phyloP scores from a whole-genome alignment of 2,113 vertebrate genomes.

The Coreoperca whiteheadi region DNA sequence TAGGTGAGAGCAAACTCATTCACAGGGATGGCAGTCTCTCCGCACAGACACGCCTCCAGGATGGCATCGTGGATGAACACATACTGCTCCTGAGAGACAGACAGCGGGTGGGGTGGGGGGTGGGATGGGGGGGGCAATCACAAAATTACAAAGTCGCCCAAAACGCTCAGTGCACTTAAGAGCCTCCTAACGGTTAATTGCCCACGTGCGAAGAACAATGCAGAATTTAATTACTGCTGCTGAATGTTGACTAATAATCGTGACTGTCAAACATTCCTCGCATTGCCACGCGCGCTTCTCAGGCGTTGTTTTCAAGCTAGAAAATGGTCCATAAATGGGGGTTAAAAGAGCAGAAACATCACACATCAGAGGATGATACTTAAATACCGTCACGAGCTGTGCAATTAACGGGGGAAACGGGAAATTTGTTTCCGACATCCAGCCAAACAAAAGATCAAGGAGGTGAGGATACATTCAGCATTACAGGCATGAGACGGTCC shows the following conservation, averaged over 20 bases:
- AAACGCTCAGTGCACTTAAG: conserved; percentile 13
- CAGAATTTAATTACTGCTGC: conserved; percentile 61
- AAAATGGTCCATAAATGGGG: conserved; percentile 31
- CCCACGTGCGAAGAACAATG: conserved; percentile 54
- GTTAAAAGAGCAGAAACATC: conserved; percentile 40
- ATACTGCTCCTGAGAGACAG: conserved; percentile 90
- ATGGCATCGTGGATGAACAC: conserved; percentile 97
- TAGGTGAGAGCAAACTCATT: conserved; percentile 92
- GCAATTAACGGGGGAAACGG: conserved; percentile 57
- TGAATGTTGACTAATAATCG: conserved; percentile 59
- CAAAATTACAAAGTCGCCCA: conserved; percentile 13
- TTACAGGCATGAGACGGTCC: conserved; percentile 37
- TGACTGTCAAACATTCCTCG: conserved; percentile 51
- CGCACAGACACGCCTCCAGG: conserved; percentile 95
- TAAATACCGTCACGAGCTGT: conserved; percentile 40
- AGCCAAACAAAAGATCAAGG: conserved; percentile 66
- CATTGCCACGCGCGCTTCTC: conserved; percentile 23
- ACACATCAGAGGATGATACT: conserved; percentile 47
- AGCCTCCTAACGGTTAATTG: conserved; percentile 42
- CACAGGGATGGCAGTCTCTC: conserved; percentile 93
- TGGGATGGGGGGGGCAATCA: neutral
- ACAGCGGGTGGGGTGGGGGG: neutral
- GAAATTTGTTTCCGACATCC: conserved; percentile 66
- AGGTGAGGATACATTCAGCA: conserved; percentile 40
- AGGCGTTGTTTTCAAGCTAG: conserved; percentile 46